These are phyloP conservation scores for Otis tarda DNA, from an alignment of 2,113 vertebrate species.

Conservation along the genomic window DNA sequence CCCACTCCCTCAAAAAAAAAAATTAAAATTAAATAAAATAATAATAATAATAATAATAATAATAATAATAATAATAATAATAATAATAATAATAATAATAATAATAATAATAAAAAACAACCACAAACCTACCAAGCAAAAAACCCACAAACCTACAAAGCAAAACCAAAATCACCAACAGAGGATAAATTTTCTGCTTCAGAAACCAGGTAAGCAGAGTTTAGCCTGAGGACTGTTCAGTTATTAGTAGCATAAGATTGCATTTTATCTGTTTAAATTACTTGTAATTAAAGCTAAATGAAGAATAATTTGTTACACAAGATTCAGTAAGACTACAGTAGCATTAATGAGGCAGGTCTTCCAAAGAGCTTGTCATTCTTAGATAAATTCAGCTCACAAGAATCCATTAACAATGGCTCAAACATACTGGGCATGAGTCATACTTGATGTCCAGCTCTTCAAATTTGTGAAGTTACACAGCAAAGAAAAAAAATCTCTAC, in stretches of 20 bases:
- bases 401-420: neutral
- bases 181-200: neutral
- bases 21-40: too few relatives aligned
- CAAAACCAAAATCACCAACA: neutral
- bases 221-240: neutral
- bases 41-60: too few relatives aligned
- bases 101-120: too few relatives aligned
- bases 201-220: neutral
- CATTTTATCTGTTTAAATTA: neutral
- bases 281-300: neutral
- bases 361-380: neutral
- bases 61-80: too few relatives aligned
- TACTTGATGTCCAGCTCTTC: neutral
- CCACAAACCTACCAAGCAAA: too few relatives aligned
- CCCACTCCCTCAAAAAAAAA: neutral
- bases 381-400: neutral
- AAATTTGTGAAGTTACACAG: neutral
- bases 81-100: too few relatives aligned
- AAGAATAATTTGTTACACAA: neutral
- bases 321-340: neutral
- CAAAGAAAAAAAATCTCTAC: neutral
- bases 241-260: neutral
- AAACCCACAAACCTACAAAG: neutral
- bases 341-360: neutral
- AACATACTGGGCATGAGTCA: neutral